Base-by-base conservation (phyloP, 1,140 invertebrate genomes). In the Mylabris phalerata region DNA sequence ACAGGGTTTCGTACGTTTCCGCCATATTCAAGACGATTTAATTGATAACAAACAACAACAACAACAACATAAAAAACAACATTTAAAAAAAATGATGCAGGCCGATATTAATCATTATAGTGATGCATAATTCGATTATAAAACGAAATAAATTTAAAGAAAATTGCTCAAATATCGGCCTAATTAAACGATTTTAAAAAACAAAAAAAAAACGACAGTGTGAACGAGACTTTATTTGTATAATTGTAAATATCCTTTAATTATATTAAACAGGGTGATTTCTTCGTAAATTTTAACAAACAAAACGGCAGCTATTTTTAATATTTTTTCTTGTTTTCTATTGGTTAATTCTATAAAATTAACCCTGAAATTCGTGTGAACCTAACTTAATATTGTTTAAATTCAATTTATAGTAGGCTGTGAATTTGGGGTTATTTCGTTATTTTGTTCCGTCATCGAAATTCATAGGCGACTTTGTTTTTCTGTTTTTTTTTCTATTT, bases 1-100 rank as follows among this genome's bases (percentile, higher is more conserved):
- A 66, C 87, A 90, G 64, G 89, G 90, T 1, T 91, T 92, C 70
- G 84, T 92, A 2, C 78, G 90, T 50, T 92, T 92, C 75, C 79
- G 88, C 52, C 68, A 71, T n/a, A 62, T 73, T 64, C 68, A 71
- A 56, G 68, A 69, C 26, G 59, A 66, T 32, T 7, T 32, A 32
- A 32, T 32, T 25, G 51, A 57, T 47, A 19, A 19, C 2, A 3
- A 11, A 10, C 41, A 11, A 10, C 41, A 11, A n/a, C 9, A 59
- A 42, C 11, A 42, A 42, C 11, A 42, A 42, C 11, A 42, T n/a
- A 42, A n/a, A 10, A 11, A 42, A 42, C 9, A 42, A 42, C 9
- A 42, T 42, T 11, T n/a, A 10, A 42, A 42, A 10, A 42, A 10
- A 42, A 42, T 42, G 9, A 42, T 3, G 27, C 32, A 32, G 32